Percentiles rank a stretch among this genome's conserved stretches.
Conservation (phyloP, 2,113 vertebrate genomes). For the Nothoprocta pentlandii region DNA sequence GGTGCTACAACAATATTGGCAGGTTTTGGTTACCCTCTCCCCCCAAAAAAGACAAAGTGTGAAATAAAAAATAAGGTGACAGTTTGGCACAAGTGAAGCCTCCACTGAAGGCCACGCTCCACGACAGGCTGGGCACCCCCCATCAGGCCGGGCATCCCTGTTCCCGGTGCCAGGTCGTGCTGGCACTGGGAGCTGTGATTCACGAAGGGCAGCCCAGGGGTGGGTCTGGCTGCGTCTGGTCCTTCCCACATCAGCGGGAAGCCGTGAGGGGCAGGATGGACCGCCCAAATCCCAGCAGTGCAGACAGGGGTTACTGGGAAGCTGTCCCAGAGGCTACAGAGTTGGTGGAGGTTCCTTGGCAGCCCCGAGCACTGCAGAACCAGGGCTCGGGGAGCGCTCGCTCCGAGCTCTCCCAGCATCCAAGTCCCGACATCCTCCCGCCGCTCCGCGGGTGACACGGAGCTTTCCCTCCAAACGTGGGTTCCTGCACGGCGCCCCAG, state of each 20-base stretch:
- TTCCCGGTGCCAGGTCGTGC: background rate
- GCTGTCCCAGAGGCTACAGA: background rate
- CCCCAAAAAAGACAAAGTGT: background rate
- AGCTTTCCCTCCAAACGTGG: background rate
- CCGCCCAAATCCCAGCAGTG: background rate
- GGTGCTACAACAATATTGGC: background rate
- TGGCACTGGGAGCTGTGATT: background rate
- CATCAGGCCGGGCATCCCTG: too few relatives aligned
- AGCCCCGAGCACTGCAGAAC: background rate
- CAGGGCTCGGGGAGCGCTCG: background rate
- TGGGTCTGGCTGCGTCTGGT: background rate
- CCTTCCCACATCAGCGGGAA: background rate
- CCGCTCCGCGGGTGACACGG: background rate
- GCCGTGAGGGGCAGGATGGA: background rate
- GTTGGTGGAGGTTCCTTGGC: background rate
- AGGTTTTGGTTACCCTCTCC: background rate
- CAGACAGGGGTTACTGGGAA: background rate
- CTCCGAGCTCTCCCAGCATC: background rate
- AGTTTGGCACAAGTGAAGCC: rapidly evolving
- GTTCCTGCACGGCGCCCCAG: background rate
- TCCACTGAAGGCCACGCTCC: background rate
- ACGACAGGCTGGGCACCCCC: rapidly evolving
- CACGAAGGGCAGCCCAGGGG: background rate
- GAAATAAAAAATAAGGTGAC: background rate
- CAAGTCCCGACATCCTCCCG: rapidly evolving